Evolutionary conservation across 2,113 vertebrate species (phyloP).

Genomic region (Odontophorus gujanensis): DNA sequence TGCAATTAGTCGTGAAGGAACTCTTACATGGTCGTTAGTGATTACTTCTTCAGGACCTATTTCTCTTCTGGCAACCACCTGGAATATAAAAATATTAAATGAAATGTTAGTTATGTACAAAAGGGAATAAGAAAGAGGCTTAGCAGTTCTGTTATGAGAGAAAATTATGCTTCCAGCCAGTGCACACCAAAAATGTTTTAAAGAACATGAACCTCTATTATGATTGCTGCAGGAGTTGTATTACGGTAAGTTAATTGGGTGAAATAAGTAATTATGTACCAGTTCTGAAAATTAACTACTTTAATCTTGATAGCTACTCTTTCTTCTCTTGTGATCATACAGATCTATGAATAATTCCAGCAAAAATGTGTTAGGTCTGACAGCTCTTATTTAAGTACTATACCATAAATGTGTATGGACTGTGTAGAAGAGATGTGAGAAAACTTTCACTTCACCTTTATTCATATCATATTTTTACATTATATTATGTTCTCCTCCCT

Average conservation of each 20-base stretch:
- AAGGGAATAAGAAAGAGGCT: not conserved
- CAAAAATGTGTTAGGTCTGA: slow-evolving; percentile 22
- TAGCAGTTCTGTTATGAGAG: slow-evolving; percentile 10
- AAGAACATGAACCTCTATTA: slow-evolving; percentile 33
- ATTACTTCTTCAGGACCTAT: slow-evolving; percentile 42
- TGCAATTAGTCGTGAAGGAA: slow-evolving; percentile 40
- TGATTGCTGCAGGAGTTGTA: slow-evolving; percentile 6
- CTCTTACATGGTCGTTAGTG: not conserved
- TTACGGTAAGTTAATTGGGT: slow-evolving; percentile 23
- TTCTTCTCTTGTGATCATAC: not conserved
- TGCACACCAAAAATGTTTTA: not conserved
- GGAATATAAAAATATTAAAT: slow-evolving; percentile 42
- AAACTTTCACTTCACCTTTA: slow-evolving; percentile 39
- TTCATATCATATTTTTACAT: not conserved
- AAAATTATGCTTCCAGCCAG: slow-evolving; percentile 35
- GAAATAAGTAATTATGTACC: slow-evolving; percentile 65
- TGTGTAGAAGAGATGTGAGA: slow-evolving; percentile 7
- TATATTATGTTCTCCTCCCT: not conserved
- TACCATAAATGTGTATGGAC: slow-evolving; percentile 30
- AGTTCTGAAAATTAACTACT: slow-evolving; percentile 56
- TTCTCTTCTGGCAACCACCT: slow-evolving; percentile 28
- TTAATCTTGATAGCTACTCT: slow-evolving; percentile 18
- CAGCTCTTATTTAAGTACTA: slow-evolving; percentile 41
- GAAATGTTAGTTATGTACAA: slow-evolving; percentile 55
- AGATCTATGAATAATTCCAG: slow-evolving; percentile 48